Base-by-base conservation (phyloP, 2,797 vertebrate genomes). In the Lithobates pipiens region DNA sequence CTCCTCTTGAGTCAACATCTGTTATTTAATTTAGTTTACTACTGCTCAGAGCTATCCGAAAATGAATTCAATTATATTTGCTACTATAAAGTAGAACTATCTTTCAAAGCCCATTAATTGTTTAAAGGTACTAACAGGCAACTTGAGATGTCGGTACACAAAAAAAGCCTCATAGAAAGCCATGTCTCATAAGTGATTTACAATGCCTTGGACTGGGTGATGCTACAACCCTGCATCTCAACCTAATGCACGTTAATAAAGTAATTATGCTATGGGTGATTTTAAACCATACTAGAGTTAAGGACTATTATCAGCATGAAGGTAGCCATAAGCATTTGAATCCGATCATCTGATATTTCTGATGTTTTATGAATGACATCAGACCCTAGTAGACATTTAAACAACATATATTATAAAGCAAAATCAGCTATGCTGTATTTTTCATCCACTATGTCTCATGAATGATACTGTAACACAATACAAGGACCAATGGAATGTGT, bases 1-100 rank as follows among this genome's bases (percentile, higher is more conserved):
- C 90, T 89, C 91, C 90, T 78, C 81, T 70, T 74, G 86, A 84
- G 82, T 87, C 88, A 89, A 91, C 90, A 91, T 91, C 91, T 92
- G 92, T 90, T 92, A 91, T 89, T 92, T 91, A 87, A 68, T 86
- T 90, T 79, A 25, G 79, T 76, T 89, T 88, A 75, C 86, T 68
- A 69, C 86, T 57, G 86, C 81, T 87, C 71, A 80, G 36, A 75
- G 86, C 78, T 42, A 81, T 88, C 80, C 69, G 9, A 73, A 87
- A 82, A 83, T 25, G 23, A 84, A 83, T 89, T 82, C 73, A 39
- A 65, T 65, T 82, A 54, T 3, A 36, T 8, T 83, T 23, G 75
- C 39, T 82, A 36, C 79, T 34, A 77, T 85, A 85, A 80, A 80
- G 78, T 68, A 25, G 32, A 39, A 44, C 84, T 76, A 65, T 75